phyloP scores from a whole-genome alignment of 1,140 invertebrate species.

The Hylaeus volcanicus region DNA sequence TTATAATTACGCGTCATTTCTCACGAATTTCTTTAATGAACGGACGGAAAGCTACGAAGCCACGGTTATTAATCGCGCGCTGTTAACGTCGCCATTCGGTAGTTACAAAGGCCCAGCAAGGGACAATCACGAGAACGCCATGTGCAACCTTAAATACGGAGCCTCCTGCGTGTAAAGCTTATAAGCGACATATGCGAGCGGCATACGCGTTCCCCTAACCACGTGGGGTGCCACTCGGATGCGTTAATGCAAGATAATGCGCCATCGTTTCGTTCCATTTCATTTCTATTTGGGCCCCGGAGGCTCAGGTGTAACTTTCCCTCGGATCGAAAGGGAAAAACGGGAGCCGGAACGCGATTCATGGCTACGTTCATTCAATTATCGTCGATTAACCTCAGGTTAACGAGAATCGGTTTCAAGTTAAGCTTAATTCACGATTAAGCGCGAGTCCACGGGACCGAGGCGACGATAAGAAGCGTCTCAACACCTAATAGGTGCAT shows the following conservation, averaged over 20 bases:
- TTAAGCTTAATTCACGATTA: constrained; percentile 56
- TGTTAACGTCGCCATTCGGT: background rate
- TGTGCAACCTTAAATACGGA: constrained; percentile 55
- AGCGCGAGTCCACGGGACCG: background rate
- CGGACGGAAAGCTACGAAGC: background rate
- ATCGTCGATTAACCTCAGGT: constrained; percentile 32
- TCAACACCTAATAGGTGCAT: constrained; percentile 19
- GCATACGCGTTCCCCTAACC: constrained; percentile 19
- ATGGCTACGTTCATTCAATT: constrained; percentile 56
- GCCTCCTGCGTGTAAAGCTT: constrained; percentile 53
- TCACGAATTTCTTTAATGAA: background rate
- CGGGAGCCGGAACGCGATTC: background rate
- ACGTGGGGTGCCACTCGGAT: constrained; percentile 33
- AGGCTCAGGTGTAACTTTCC: constrained; percentile 55
- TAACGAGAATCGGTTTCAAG: constrained; percentile 46
- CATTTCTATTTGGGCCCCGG: constrained; percentile 31
- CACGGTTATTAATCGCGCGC: constrained; percentile 13
- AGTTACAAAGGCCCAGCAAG: constrained; percentile 4
- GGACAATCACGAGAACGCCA: constrained; percentile 44
- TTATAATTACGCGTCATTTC: background rate
- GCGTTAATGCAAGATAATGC: constrained; percentile 59
- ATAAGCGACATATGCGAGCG: constrained; percentile 56
- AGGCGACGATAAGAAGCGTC: constrained; percentile 44
- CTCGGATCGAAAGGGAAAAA: background rate
- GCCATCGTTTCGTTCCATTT: constrained; percentile 44